Evolutionary conservation across 2,888 invertebrate genomes (phyloP).

Genomic region (Coelopa pilipes): DNA sequence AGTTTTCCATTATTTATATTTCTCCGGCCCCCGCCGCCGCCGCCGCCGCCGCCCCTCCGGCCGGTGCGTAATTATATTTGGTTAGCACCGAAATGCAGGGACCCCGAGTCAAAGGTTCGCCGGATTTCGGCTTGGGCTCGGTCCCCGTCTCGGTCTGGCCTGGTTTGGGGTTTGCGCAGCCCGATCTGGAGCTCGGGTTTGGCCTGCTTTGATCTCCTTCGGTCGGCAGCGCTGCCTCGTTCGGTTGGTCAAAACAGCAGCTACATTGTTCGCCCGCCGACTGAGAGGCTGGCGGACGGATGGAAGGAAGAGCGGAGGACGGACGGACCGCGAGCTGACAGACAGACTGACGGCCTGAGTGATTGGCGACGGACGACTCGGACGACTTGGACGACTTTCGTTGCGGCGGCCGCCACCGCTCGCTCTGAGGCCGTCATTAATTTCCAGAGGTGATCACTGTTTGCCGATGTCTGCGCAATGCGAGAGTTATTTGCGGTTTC

Average conservation of each 20-base stretch:
- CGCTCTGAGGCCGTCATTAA: conserved; percentile 12
- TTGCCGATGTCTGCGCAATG: conserved; percentile 47
- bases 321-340: conserved; percentile 3
- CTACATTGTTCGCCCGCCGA: not conserved
- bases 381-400: not conserved
- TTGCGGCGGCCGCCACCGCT: not conserved
- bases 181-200: no score
- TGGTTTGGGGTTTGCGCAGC: no score
- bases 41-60: no score
- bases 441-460: conserved; percentile 47
- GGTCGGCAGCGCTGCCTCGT: not conserved
- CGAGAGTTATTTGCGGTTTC: conserved; percentile 24
- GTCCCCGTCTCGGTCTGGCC: not conserved
- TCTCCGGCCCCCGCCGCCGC: not conserved
- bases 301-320: no score
- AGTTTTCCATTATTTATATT: conserved; percentile 37
- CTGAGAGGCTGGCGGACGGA: no score
- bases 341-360: conserved; percentile 13
- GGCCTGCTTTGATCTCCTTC: no score
- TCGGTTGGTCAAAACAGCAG: conserved; percentile 26
- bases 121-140: conserved; percentile 1
- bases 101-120: conserved; percentile 27
- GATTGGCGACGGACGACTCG: conserved; percentile 6
- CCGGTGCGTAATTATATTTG: conserved; percentile 40
- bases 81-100: conserved; percentile 32